Evolutionary conservation across 1,140 invertebrate genomes (phyloP).

Genomic region (Lithobius niger): DNA sequence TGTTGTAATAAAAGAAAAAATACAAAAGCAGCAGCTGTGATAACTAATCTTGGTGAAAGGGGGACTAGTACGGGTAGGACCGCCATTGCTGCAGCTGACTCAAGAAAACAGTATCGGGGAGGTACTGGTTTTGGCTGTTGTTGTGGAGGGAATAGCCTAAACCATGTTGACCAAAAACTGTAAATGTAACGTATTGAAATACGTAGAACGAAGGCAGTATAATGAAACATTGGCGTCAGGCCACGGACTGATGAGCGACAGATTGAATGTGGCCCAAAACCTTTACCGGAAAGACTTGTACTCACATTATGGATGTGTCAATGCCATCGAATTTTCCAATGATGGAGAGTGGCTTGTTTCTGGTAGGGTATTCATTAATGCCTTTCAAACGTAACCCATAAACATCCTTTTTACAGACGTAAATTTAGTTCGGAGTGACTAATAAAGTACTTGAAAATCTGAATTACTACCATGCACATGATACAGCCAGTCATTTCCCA

Average conservation of each 20-base stretch:
- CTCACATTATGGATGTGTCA: conserved; percentile 89
- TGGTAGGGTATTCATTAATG: conserved; percentile 52
- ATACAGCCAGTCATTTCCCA: too few relatives aligned
- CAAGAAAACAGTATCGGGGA: not conserved
- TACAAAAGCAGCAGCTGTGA: too few relatives aligned
- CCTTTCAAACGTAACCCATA: too few relatives aligned
- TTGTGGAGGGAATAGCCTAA: too few relatives aligned
- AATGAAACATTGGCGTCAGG: not conserved
- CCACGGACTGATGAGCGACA: conserved; percentile 21
- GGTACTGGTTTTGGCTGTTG: not conserved
- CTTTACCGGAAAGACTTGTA: conserved; percentile 70
- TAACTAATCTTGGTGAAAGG: too few relatives aligned
- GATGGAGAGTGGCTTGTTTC: conserved; percentile 74
- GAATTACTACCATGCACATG: too few relatives aligned
- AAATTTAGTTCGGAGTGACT: not conserved
- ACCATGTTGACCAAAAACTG: not conserved
- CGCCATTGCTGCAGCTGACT: not conserved
- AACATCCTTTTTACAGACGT: not conserved
- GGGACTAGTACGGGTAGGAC: too few relatives aligned
- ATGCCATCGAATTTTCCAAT: conserved; percentile 86
- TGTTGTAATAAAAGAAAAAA: too few relatives aligned
- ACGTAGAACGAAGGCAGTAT: not conserved
- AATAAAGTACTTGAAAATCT: too few relatives aligned
- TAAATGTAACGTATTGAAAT: not conserved
- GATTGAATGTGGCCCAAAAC: conserved; percentile 33